Conservation (phyloP, 2,113 vertebrate species). For the Caracal caracal region DNA sequence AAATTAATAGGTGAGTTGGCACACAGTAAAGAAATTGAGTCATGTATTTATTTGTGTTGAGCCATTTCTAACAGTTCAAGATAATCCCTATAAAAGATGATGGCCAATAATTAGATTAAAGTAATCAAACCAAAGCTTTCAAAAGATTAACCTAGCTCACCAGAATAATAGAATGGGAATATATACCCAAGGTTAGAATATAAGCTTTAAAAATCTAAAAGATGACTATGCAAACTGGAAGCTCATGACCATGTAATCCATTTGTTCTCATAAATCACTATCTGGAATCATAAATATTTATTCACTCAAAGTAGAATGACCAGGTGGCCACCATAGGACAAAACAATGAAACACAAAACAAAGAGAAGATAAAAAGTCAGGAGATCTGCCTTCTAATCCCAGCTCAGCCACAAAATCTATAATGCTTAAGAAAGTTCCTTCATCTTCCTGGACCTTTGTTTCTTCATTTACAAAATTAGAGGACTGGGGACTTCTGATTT, state of each 20-base stretch:
- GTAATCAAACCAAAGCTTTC: constrained; percentile 55
- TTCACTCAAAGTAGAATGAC: neutral
- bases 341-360: neutral
- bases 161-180: constrained; percentile 36
- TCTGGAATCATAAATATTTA: constrained; percentile 9
- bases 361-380: neutral
- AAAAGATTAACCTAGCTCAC: constrained; percentile 52
- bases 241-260: neutral
- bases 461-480: neutral
- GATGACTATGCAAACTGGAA: neutral
- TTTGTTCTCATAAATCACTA: neutral
- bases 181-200: neutral
- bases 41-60: constrained; percentile 16
- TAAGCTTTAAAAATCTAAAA: constrained; percentile 26
- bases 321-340: neutral
- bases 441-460: neutral
- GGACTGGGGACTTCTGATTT: neutral
- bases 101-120: neutral
- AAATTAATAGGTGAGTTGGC: constrained; percentile 7
- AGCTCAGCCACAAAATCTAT: neutral
- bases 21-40: neutral
- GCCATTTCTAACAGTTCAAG: neutral
- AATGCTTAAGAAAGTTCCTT: neutral
- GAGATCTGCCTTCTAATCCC: neutral
- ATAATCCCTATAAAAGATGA: neutral